phyloP scores from a whole-genome alignment of 2,888 invertebrate species.

The Nipponacmea schrenckii region DNA sequence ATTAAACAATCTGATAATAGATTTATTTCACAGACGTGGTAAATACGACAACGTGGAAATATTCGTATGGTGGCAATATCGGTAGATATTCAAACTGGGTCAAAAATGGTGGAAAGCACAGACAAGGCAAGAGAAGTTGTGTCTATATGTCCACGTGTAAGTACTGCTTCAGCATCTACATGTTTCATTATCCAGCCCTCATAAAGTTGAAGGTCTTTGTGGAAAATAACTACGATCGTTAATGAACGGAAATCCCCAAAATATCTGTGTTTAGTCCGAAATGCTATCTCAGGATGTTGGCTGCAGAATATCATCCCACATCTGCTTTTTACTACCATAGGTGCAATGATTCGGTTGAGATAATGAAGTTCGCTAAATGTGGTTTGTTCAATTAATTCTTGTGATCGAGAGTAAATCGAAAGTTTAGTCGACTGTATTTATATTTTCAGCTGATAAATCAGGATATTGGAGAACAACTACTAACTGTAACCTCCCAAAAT shows the following conservation, averaged over 20 bases:
- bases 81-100: neutral
- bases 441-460: neutral
- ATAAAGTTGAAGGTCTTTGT: too few species aligned
- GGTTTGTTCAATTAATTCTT: neutral
- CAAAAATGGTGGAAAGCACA: neutral
- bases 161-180: too few species aligned
- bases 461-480: constrained; percentile 42
- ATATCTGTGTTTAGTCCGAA: too few species aligned
- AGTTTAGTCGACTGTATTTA: neutral
- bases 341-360: neutral
- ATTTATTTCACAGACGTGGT: neutral
- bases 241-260: too few species aligned
- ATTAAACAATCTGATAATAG: too few species aligned
- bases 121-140: neutral
- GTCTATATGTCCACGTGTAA: neutral
- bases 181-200: too few species aligned
- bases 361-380: neutral
- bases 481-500: constrained; percentile 31
- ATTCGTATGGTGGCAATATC: neutral
- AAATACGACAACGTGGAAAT: neutral
- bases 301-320: too few species aligned
- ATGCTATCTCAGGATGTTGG: too few species aligned
- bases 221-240: too few species aligned
- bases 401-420: neutral
- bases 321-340: too few species aligned